Evolutionary conservation across 2,888 invertebrate genomes (phyloP).

Genomic region (Disparrhopalites patrizii): DNA sequence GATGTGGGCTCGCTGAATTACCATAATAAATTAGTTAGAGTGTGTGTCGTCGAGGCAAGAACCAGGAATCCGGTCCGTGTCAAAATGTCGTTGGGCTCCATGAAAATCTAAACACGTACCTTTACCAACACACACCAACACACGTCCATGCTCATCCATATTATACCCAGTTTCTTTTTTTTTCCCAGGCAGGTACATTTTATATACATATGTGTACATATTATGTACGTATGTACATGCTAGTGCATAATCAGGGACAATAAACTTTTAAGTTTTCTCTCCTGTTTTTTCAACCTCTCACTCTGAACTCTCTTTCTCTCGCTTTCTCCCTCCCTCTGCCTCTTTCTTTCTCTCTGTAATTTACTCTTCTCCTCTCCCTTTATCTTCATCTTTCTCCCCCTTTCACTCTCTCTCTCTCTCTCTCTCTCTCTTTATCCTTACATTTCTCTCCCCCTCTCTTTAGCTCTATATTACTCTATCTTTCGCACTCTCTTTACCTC

Average conservation of each 20-base stretch:
- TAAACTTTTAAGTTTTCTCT: no score
- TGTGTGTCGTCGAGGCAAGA: constrained; percentile 17
- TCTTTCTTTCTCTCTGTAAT: neutral
- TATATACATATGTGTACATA: neutral
- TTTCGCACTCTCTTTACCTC: no score
- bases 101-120: constrained; percentile 18
- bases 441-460: neutral
- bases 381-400: neutral
- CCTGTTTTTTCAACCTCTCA: no score
- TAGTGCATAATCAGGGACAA: neutral
- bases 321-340: neutral
- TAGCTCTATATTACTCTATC: neutral
- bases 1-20: constrained; percentile 24
- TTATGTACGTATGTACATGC: no score
- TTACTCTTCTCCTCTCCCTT: neutral
- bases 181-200: neutral
- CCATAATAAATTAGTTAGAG: constrained; percentile 25
- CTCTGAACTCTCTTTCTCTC: no score
- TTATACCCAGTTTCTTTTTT: neutral
- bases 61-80: constrained; percentile 26
- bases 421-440: neutral
- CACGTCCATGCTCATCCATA: no score
- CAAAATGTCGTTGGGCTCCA: constrained; percentile 26
- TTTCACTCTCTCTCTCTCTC: neutral
- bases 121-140: neutral